phyloP scores from a whole-genome alignment of 2,888 invertebrate species.

The Chalcosyrphus nemorum region DNA sequence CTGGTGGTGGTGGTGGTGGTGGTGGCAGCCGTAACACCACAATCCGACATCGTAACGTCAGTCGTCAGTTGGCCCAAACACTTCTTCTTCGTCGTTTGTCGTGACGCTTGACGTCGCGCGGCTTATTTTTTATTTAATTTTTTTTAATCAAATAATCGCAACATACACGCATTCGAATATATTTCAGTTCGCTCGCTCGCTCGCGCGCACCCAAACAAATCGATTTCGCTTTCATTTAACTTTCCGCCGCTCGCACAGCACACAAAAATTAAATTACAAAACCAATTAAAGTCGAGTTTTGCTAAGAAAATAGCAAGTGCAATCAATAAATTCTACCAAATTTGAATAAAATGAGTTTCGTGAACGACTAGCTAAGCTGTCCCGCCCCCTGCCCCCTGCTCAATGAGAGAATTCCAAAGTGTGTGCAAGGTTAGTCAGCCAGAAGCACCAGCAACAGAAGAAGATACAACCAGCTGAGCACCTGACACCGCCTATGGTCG shows the following conservation, averaged over 20 bases:
- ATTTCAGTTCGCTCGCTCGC: slow-evolving; percentile 10
- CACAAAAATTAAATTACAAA: slow-evolving; percentile 17
- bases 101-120: slow-evolving; percentile 29
- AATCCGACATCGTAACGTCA: slow-evolving; percentile 58
- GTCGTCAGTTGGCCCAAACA: slow-evolving; percentile 70
- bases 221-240: slow-evolving; percentile 65
- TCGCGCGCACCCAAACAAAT: slow-evolving; percentile 45
- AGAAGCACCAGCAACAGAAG: no score
- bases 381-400: no score
- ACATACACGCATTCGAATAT: slow-evolving; percentile 31
- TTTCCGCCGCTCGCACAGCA: slow-evolving; percentile 14
- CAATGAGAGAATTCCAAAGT: slow-evolving; percentile 57
- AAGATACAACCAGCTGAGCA: slow-evolving; percentile 31
- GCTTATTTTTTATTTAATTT: no score
- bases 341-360: slow-evolving; percentile 55
- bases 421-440: slow-evolving; percentile 66
- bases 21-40: slow-evolving; percentile 45
- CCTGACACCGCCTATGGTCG: slow-evolving; percentile 53
- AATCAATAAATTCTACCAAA: slow-evolving; percentile 55
- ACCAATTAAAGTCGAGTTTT: slow-evolving; percentile 24
- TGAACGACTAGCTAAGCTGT: slow-evolving; percentile 37
- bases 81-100: slow-evolving; percentile 49
- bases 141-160: slow-evolving; percentile 30
- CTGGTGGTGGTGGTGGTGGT: no score
- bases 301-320: slow-evolving; percentile 1